Conservation (phyloP, 2,888 invertebrate genomes). For the Polyploca ridens region DNA sequence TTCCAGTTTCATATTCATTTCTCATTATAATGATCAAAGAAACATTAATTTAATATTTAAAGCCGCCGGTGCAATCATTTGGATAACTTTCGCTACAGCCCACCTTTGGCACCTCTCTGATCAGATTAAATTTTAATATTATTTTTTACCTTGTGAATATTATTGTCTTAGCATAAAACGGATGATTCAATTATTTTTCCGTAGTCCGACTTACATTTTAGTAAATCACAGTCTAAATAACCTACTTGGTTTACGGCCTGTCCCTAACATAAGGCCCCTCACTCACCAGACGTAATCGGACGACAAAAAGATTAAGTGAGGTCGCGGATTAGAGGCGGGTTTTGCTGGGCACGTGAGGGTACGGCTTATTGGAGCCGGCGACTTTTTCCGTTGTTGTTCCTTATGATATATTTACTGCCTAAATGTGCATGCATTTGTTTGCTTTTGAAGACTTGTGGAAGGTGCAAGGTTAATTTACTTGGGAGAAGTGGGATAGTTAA, state of each 20-base stretch:
- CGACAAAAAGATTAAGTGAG: slow-evolving; percentile 54
- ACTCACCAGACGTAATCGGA: slow-evolving; percentile 35
- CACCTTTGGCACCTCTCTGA: too few species aligned
- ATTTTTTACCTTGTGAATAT: too few species aligned
- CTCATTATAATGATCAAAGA: too few species aligned
- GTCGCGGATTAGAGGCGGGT: slow-evolving; percentile 44
- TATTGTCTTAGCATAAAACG: too few species aligned
- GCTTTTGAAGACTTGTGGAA: too few species aligned
- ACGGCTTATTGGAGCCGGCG: slow-evolving; percentile 7
- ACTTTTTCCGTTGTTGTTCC: slow-evolving; percentile 8
- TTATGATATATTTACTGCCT: slow-evolving; percentile 12
- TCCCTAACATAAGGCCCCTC: slow-evolving; percentile 38
- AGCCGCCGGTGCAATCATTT: too few species aligned
- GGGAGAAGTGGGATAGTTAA: neutral
- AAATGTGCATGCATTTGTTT: neutral
- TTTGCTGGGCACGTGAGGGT: slow-evolving; percentile 6
- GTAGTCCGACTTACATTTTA: neutral
- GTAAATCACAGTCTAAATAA: neutral
- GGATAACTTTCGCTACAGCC: too few species aligned
- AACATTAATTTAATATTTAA: too few species aligned
- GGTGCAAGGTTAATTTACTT: neutral
- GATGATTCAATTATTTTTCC: too few species aligned
- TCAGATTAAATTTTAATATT: too few species aligned
- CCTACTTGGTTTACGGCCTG: neutral
- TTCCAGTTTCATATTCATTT: too few species aligned